These are phyloP conservation scores for Pagrus major DNA, from an alignment of 2,113 vertebrate species.

Conservation along the genomic window DNA sequence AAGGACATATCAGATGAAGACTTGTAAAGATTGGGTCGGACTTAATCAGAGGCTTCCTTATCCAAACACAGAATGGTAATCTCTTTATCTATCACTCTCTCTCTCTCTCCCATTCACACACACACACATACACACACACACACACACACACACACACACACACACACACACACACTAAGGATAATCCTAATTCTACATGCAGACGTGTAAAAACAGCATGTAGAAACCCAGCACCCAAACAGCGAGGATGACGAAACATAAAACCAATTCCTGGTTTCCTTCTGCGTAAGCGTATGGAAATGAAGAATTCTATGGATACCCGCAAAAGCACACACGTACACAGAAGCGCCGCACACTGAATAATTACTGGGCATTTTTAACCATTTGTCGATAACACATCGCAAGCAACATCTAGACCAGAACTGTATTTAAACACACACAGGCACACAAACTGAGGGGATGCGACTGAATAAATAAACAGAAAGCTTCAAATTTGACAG, in stretches of 20 bases:
- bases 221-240: slow-evolving; percentile 34
- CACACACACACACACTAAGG: slow-evolving; percentile 23
- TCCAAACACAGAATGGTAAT: slow-evolving; percentile 54
- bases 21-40: slow-evolving; percentile 38
- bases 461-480: slow-evolving; percentile 34
- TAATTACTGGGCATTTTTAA: slow-evolving; percentile 42
- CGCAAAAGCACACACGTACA: not conserved
- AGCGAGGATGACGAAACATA: slow-evolving; percentile 28
- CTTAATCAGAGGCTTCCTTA: slow-evolving; percentile 50
- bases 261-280: slow-evolving; percentile 29
- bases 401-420: slow-evolving; percentile 64
- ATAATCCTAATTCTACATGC: slow-evolving; percentile 48
- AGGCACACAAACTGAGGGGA: slow-evolving; percentile 10
- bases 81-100: slow-evolving; percentile 42
- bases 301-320: slow-evolving; percentile 13
- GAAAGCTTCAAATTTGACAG: slow-evolving; percentile 49
- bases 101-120: slow-evolving; percentile 8
- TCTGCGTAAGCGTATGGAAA: slow-evolving; percentile 5
- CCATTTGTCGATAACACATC: slow-evolving; percentile 73
- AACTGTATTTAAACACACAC: slow-evolving; percentile 21
- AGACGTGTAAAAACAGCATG: slow-evolving; percentile 40
- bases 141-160: slow-evolving; percentile 2
- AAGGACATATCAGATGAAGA: slow-evolving; percentile 60
- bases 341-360: slow-evolving; percentile 23
- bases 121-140: slow-evolving; percentile 2